Conservation (phyloP, 1,140 invertebrate species). For the Pseudachorutes palmiensis region DNA sequence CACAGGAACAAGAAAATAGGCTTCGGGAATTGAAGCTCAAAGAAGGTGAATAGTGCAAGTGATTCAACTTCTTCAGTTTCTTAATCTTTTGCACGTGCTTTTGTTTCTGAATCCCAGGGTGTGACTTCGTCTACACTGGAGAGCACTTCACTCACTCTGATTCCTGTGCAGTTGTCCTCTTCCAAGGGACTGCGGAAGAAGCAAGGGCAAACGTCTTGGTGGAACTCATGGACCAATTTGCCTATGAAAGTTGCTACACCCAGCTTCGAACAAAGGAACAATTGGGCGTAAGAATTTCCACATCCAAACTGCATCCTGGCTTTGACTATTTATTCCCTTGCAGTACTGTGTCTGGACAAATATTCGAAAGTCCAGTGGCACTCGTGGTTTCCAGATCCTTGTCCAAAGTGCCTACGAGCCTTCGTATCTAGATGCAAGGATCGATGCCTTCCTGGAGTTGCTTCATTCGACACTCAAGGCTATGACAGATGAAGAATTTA, state of each 20-base stretch:
- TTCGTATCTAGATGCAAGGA: conserved; percentile 68
- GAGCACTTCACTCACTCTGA: conserved; percentile 75
- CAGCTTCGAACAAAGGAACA: conserved; percentile 80
- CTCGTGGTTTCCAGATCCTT: conserved; percentile 76
- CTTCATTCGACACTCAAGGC: conserved; percentile 58
- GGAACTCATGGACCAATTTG: conserved; percentile 78
- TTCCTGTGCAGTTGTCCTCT: conserved; percentile 77
- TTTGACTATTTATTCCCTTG: background rate
- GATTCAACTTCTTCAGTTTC: conserved; percentile 30
- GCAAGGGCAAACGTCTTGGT: conserved; percentile 71
- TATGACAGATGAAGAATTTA: conserved; percentile 75
- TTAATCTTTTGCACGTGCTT: background rate
- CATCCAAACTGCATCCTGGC: background rate
- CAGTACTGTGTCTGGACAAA: conserved; percentile 84
- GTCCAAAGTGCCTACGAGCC: conserved; percentile 84
- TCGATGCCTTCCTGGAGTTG: conserved; percentile 74
- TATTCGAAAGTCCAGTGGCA: conserved; percentile 66
- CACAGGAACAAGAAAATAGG: conserved; percentile 67
- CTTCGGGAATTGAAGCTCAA: conserved; percentile 75
- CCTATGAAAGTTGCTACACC: conserved; percentile 84
- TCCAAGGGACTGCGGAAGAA: conserved; percentile 74
- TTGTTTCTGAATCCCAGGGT: conserved; percentile 50
- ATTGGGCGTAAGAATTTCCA: conserved; percentile 50
- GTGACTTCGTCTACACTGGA: conserved; percentile 62
- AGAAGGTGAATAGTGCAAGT: too few species aligned